Percentiles rank a stretch among this genome's conserved stretches.
These are phyloP conservation scores for Leptonema lineaticorne DNA, from an alignment of 1,140 invertebrate genomes.

Conservation along the genomic window DNA sequence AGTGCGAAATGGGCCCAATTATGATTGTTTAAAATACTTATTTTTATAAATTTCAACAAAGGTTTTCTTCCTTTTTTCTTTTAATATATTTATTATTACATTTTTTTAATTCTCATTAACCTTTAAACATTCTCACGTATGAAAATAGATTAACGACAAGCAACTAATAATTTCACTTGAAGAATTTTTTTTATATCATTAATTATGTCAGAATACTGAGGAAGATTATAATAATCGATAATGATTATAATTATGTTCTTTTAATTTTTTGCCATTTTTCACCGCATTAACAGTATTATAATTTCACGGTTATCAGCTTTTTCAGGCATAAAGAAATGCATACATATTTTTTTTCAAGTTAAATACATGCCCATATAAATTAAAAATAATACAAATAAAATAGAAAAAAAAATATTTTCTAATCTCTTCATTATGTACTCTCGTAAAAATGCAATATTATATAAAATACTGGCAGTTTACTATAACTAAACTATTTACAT, in stretches of 20 bases:
- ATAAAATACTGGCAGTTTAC: slow-evolving; percentile 35
- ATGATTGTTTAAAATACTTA: slow-evolving; percentile 15
- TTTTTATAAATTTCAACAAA: slow-evolving; percentile 20
- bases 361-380: neutral
- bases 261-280: neutral
- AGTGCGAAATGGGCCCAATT: too few species aligned
- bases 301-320: slow-evolving; percentile 9
- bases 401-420: slow-evolving; percentile 4
- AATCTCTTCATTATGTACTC: slow-evolving; percentile 26
- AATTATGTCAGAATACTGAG: slow-evolving; percentile 12
- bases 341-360: neutral
- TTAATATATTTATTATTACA: too few species aligned
- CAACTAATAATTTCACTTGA: slow-evolving; percentile 1
- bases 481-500: slow-evolving; percentile 29
- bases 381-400: too few species aligned
- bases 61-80: too few species aligned
- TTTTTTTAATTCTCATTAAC: too few species aligned
- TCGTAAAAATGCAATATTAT: slow-evolving; percentile 37
- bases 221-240: too few species aligned
- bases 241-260: neutral
- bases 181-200: too few species aligned
- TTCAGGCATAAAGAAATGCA: too few species aligned
- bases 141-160: slow-evolving; percentile 31
- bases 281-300: neutral
- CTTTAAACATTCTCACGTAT: slow-evolving; percentile 21